Evolutionary conservation across 2,888 invertebrate genomes (phyloP), one percentile per base, ranked within the genome.

Genomic region (Dicycla oo): DNA sequence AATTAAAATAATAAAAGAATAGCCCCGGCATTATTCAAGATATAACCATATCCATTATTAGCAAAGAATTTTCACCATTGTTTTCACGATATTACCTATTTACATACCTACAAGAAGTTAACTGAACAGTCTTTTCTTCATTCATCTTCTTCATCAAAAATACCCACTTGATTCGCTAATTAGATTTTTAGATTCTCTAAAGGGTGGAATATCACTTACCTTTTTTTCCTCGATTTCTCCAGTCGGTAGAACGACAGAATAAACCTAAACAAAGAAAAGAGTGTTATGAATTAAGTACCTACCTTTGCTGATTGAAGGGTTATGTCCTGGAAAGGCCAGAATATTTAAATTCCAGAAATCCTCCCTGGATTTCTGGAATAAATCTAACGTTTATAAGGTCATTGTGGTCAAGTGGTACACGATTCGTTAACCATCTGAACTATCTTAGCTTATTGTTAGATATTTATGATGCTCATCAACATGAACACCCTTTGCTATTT

Each of bases 221-320:
- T 91, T 93, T 81, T 89, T 92, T 82, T 92, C 93, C 80, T 92
- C 93, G 69, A 83, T 69, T 57, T 91, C 91, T 80, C 86, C 90
- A 84, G 81, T 87, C 49, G 92, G 90, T 72, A 90, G 88, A 82
- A 82, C 67, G 75, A 83, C 69, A 86, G 90, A 73, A 87, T 84
- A 78, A 73, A 87, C 84, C 91, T 92, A 69, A 66, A 70, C 40
- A 80, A 76, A 73, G 53, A 57, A 63, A 45, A 53, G 13, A 20
- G 23, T 26, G 13, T 34, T n/a, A 43, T 30, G n/a, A n/a, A n/a
- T n/a, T n/a, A n/a, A n/a, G n/a, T n/a, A n/a, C n/a, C n/a, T n/a
- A n/a, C n/a, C n/a, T n/a, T n/a, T n/a, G n/a, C n/a, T n/a, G n/a
- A n/a, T n/a, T n/a, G n/a, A n/a, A n/a, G 62, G 43, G 43, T 4